Evolutionary conservation across 2,888 invertebrate species (phyloP), one percentile per base, ranked within the genome.

Genomic region (Laspeyria flexula): DNA sequence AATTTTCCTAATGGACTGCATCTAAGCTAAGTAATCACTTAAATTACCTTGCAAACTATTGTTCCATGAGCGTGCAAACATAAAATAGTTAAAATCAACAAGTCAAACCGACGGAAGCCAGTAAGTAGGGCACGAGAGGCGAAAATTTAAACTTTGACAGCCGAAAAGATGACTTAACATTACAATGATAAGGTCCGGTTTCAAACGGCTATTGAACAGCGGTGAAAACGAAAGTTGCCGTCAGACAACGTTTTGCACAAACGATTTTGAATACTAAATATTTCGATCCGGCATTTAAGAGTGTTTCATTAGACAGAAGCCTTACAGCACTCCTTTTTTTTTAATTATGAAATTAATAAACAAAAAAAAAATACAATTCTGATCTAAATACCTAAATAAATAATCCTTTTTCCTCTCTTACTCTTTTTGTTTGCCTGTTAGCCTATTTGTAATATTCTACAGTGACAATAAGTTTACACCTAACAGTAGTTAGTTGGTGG

Each of bases 221-320:
- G 81, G 85, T 86, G 91, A 91, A 91, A 91, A 89, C 77, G 91
- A 91, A 90, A 90, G 91, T 90, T 82, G 77, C 65, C 59, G 65
- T 61, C 71, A 68, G 76, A 75, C 79, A 73, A 67, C 81, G 81
- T 85, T 90, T 90, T 85, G 88, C 90, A 88, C 85, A 85, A 83
- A 85, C 82, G 81, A 86, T 89, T 90, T 90, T 88, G 88, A 90
- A 90, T 91, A 86, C 81, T 65, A 71, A 80, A 81, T 79, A 65
- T 79, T 73, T 65, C 73, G 69, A 77, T 74, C 70, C 70, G 66
- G 69, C 63, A 63, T 71, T 68, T 58, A 61, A 66, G 65, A 73
- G 70, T 53, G 49, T 55, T 55, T 48, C 56, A 65, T 59, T 68
- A 53, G 50, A 40, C 47, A 58, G 44, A 57, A 50, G 52, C 52